Percentiles rank a stretch among this genome's conserved stretches.
phyloP scores from a whole-genome alignment of 1,140 invertebrate genomes.

The Lethrus apterus region DNA sequence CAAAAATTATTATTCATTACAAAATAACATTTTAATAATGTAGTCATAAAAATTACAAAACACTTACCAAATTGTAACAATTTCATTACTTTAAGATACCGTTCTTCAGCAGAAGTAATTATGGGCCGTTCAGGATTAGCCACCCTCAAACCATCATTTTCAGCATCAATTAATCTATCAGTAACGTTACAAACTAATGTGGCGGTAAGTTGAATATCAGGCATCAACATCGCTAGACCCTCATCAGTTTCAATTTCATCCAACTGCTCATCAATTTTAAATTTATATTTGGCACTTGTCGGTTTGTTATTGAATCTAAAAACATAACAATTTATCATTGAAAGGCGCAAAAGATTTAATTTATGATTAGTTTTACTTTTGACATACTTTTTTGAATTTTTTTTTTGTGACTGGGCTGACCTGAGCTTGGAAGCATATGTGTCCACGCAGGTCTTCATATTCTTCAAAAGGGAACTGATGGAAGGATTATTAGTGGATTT shows the following conservation, averaged over 20 bases:
- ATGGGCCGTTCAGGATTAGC: slow-evolving; percentile 44
- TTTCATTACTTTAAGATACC: slow-evolving; percentile 81
- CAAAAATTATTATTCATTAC: no score
- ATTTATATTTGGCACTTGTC: slow-evolving; percentile 40
- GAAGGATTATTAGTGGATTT: slow-evolving; percentile 43
- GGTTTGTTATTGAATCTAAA: slow-evolving; percentile 43
- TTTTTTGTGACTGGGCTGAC: slow-evolving; percentile 43
- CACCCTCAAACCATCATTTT: slow-evolving; percentile 29
- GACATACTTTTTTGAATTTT: slow-evolving; percentile 20
- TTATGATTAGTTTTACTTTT: no score
- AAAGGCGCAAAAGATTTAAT: not conserved
- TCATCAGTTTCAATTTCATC: slow-evolving; percentile 77
- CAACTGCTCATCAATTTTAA: slow-evolving; percentile 42
- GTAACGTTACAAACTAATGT: slow-evolving; percentile 66
- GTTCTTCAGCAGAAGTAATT: slow-evolving; percentile 53
- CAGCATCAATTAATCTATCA: slow-evolving; percentile 31
- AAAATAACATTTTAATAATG: no score
- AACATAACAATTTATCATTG: not conserved
- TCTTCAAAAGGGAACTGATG: slow-evolving; percentile 63
- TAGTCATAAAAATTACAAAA: slow-evolving; percentile 1
- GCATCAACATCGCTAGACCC: slow-evolving; percentile 77
- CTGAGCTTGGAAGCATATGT: slow-evolving; percentile 78
- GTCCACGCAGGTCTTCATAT: slow-evolving; percentile 86
- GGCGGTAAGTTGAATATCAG: slow-evolving; percentile 80
- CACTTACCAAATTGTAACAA: slow-evolving; percentile 76